phyloP scores from a whole-genome alignment of 2,888 invertebrate genomes.

The Cephus pulcher region DNA sequence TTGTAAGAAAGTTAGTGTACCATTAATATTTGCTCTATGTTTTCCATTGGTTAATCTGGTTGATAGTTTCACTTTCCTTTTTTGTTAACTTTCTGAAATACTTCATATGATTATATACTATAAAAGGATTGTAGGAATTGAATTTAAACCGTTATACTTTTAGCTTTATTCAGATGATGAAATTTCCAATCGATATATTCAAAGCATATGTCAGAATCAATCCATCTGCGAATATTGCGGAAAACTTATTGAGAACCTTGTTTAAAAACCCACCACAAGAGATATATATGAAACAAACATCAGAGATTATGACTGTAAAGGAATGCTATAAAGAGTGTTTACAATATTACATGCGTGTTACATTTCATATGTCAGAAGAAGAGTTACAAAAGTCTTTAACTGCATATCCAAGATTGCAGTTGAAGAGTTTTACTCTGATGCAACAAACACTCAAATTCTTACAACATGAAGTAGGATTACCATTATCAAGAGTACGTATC shows the following conservation, averaged over 20 bases:
- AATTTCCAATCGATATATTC: constrained; percentile 58
- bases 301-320: constrained; percentile 41
- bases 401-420: constrained; percentile 57
- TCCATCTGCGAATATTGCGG: constrained; percentile 59
- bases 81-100: not conserved
- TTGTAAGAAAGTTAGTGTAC: not conserved
- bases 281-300: constrained; percentile 35
- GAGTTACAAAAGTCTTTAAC: constrained; percentile 61
- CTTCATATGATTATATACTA: not conserved
- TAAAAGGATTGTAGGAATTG: not conserved
- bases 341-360: constrained; percentile 59
- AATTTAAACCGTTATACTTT: constrained; percentile 26
- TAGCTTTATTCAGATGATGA: constrained; percentile 58
- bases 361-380: constrained; percentile 61
- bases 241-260: constrained; percentile 53
- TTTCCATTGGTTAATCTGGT: not conserved
- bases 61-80: not conserved
- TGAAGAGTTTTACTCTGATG: constrained; percentile 68
- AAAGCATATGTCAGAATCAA: constrained; percentile 65
- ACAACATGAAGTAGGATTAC: constrained; percentile 70
- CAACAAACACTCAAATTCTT: constrained; percentile 71
- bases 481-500: constrained; percentile 57
- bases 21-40: not conserved
- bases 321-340: constrained; percentile 55
- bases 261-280: constrained; percentile 28